Percentiles rank a stretch among this genome's conserved stretches.
phyloP scores from a whole-genome alignment of 2,888 invertebrate species.

The Lithophane semibrunnea region DNA sequence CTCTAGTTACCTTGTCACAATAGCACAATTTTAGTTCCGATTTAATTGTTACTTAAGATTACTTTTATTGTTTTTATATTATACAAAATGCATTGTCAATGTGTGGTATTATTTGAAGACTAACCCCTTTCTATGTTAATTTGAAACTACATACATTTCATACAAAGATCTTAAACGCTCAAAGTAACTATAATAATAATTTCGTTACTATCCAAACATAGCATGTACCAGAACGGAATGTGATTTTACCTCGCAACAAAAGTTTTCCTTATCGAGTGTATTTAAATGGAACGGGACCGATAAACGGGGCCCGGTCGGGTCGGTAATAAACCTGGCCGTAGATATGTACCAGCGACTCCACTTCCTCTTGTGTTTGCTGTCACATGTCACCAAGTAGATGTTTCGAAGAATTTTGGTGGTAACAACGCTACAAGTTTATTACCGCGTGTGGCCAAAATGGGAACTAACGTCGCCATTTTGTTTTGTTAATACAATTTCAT shows the following conservation, averaged over 20 bases:
- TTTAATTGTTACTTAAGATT: slow-evolving; percentile 67
- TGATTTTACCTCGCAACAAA: slow-evolving; percentile 76
- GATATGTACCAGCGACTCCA: slow-evolving; percentile 67
- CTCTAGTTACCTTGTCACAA: slow-evolving; percentile 53
- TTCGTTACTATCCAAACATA: slow-evolving; percentile 51
- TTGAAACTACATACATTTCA: background rate
- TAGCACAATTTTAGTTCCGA: slow-evolving; percentile 65
- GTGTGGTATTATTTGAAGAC: slow-evolving; percentile 63
- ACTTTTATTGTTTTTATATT: slow-evolving; percentile 71
- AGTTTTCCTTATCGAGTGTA: slow-evolving; percentile 76
- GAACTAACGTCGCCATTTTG: background rate
- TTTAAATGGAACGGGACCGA: slow-evolving; percentile 77
- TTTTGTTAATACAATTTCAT: background rate
- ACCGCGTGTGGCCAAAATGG: background rate
- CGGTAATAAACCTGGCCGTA: slow-evolving; percentile 69
- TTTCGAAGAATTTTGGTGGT: background rate
- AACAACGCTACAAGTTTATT: background rate
- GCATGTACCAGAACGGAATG: slow-evolving; percentile 53
- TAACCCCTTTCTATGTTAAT: background rate
- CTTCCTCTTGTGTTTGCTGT: slow-evolving; percentile 57
- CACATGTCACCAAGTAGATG: slow-evolving; percentile 25
- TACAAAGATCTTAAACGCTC: background rate
- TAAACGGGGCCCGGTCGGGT: slow-evolving; percentile 75
- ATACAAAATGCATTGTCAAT: slow-evolving; percentile 71
- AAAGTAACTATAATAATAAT: slow-evolving; percentile 25